A percentile compares a stretch with the other conserved stretches of the same genome.
These are phyloP conservation scores for Egretta garzetta DNA, from an alignment of 2,113 vertebrate genomes.

Conservation along the genomic window DNA sequence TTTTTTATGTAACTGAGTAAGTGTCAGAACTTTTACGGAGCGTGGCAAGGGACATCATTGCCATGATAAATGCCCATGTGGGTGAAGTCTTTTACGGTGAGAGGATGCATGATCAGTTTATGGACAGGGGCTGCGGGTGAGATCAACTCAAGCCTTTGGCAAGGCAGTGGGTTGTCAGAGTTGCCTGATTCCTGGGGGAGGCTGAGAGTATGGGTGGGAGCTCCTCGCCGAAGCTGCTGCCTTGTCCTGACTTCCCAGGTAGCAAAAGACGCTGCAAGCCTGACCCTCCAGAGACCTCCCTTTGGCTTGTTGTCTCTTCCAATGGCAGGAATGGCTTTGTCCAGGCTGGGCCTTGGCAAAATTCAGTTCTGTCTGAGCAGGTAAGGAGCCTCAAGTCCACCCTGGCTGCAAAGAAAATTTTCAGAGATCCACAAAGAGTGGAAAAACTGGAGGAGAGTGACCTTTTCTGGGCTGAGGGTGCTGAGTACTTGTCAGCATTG, in stretches of 20 bases:
- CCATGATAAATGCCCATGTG: background rate
- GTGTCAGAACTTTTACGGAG: background rate
- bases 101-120: background rate
- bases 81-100: fast-evolving
- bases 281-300: background rate
- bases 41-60: fast-evolving
- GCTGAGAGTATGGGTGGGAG: fast-evolving
- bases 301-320: background rate
- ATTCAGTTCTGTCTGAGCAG: background rate
- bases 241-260: background rate
- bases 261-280: background rate
- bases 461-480: background rate
- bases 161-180: background rate
- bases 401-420: background rate
- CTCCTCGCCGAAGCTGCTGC: background rate
- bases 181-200: background rate
- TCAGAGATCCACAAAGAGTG: background rate
- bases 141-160: background rate
- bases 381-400: background rate
- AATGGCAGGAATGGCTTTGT: background rate
- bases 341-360: background rate
- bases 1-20: background rate
- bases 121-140: background rate
- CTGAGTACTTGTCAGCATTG: background rate
- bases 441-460: fast-evolving